Evolutionary conservation across 2,113 vertebrate genomes (phyloP).

Genomic region (Donacobius atricapilla): DNA sequence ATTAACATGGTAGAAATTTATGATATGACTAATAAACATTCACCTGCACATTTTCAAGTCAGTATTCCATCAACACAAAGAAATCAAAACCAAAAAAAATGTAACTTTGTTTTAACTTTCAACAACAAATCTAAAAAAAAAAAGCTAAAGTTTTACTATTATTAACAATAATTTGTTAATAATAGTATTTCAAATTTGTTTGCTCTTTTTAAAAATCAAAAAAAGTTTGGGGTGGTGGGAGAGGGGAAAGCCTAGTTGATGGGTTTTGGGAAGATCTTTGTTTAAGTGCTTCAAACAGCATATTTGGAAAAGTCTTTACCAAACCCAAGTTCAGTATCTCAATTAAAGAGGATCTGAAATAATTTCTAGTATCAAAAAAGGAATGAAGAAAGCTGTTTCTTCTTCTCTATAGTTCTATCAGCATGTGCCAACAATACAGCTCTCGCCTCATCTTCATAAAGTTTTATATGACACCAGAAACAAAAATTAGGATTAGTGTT

Average conservation of each 20-base stretch:
- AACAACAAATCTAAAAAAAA: background rate
- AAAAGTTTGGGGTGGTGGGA: accelerated
- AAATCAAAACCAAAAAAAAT: background rate
- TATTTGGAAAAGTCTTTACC: background rate
- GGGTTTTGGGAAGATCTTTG: background rate
- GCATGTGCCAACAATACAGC: background rate
- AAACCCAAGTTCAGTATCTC: background rate
- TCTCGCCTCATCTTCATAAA: background rate
- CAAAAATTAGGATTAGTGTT: background rate
- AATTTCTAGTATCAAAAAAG: background rate
- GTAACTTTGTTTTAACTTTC: background rate
- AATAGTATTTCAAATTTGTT: background rate
- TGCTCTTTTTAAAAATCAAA: background rate
- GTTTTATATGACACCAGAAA: background rate
- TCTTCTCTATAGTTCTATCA: background rate
- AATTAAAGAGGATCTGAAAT: background rate
- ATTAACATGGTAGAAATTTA: background rate
- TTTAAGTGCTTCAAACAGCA: background rate
- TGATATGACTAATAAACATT: background rate
- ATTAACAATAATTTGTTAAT: background rate
- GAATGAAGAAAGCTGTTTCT: background rate
- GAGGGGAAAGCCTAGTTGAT: accelerated
- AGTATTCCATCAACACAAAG: background rate
- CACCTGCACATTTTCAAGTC: background rate
- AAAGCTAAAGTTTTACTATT: background rate